Base-by-base conservation (phyloP, 2,888 invertebrate genomes). In the Brachylomia viminalis region DNA sequence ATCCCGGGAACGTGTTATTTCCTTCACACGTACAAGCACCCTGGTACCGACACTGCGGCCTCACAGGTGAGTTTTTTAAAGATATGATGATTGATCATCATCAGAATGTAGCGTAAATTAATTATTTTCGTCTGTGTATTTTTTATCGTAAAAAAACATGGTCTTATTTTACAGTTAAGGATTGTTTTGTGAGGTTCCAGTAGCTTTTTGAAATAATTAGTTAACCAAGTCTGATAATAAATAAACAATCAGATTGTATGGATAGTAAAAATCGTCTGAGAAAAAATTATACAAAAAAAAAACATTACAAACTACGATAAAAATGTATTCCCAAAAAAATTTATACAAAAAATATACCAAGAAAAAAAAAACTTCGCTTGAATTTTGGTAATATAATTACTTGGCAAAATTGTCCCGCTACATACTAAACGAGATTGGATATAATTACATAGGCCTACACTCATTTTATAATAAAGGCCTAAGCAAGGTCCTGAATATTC, bases 1-100 rank as follows among this genome's bases (percentile, higher is more conserved):
- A 97, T 98, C 75, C 97, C 97, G 64, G 98, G 98, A 86, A 98
- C 98, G 54, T 99, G 99, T 92, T 97, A 99, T 95, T 99, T 99
- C 94, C 97, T 99, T 72, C 97, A 98, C 90, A 97, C 97, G 87
- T 99, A 98, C 96, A 97, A 97, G 80, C 98, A 98, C 93, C 97
- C 98, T 0, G 97, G 97, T 11, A 95, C 98, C 54, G 97, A 97
- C 71, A 94, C 95, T 13, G 95, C 95, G 8, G 96, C 97, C 56
- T 94, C 98, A 2, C 96, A 98, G 95, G 96, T 96, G 86, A 93
- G 92, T 77, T 78, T 79, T 62, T 33, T 58, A 69, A 54, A 56
- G 30, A 38, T 75, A 62, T 49, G 4, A 0, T 68, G 15, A 59
- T 38, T 72, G 42, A 59, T 52, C n/a, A n/a, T n/a, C n/a, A n/a